Evolutionary conservation across 2,888 invertebrate genomes (phyloP).

Genomic region (Saturnia japonica): DNA sequence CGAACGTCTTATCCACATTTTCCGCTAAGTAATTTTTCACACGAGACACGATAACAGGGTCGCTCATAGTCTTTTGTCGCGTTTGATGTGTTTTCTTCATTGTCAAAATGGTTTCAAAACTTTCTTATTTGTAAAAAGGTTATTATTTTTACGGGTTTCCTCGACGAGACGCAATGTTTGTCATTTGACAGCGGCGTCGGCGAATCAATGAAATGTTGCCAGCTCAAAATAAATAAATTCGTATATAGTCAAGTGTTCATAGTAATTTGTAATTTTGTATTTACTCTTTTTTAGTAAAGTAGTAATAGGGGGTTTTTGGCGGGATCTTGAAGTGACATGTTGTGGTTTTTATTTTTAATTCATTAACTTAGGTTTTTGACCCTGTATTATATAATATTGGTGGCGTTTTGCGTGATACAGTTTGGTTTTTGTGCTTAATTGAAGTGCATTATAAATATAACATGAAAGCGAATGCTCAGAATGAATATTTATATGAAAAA

Average conservation of each 20-base stretch:
- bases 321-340: no score
- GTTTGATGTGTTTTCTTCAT: slow-evolving; percentile 77
- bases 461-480: no score
- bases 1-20: slow-evolving; percentile 89
- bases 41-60: slow-evolving; percentile 82
- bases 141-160: slow-evolving; percentile 37
- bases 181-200: slow-evolving; percentile 60
- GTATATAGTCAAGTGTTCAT: neutral
- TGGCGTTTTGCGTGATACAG: no score
- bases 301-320: no score
- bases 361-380: no score
- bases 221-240: slow-evolving; percentile 26
- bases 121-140: slow-evolving; percentile 26
- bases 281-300: neutral
- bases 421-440: no score
- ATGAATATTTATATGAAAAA: no score
- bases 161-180: slow-evolving; percentile 51
- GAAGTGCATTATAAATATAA: no score
- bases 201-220: slow-evolving; percentile 66
- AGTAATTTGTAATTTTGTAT: neutral
- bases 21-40: slow-evolving; percentile 90
- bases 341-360: no score
- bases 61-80: slow-evolving; percentile 74
- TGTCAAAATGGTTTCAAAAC: slow-evolving; percentile 34
- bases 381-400: no score